Base-by-base conservation (phyloP, 2,888 invertebrate genomes). In the Andrena chrysosceles region DNA sequence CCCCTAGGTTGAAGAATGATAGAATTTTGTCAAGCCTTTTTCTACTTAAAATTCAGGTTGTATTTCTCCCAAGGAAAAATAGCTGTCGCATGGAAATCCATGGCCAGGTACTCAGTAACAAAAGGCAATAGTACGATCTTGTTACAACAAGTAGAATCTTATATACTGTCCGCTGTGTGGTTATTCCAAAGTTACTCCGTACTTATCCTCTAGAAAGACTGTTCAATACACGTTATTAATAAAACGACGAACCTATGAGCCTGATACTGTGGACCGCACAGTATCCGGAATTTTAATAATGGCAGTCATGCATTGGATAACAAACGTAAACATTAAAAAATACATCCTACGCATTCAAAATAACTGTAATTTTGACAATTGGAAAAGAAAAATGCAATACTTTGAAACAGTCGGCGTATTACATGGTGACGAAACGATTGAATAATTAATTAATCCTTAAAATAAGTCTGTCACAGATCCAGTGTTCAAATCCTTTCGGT, bases 1-100 rank as follows among this genome's bases (percentile, higher is more conserved):
- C 85, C 78, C 83, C 85, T 79, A 85, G 76, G 74, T 91, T 89
- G 42, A 16, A 91, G 91, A 92, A 89, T 81, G 88, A 86, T 90
- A 84, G 85, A 89, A 89, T 89, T 89, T 89, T 73, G 81, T 83
- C 72, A 86, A 83, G 75, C 84, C 88, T 84, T 83, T 76, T 77
- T 80, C 85, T 72, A 69, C 78, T 87, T 87, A 56, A 64, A 42
- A 72, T 54, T 80, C 42, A 29, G 54, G 23, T 56, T 49, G 48
- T 52, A 73, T 83, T 80, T 76, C 52, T 80, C 62, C 72, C 69
- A 79, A 62, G 76, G 72, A 84, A 88, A 85, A 86, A 77, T 67
- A 72, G 79, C 71, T 64, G 71, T 86, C 81, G 85, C 82, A 87
- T 90, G 85, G 89, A 78, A 85, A 89, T 77, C 82, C 84, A 85